Evolutionary conservation across 2,888 invertebrate genomes (phyloP).

Genomic region (Mactromeris polynyma): DNA sequence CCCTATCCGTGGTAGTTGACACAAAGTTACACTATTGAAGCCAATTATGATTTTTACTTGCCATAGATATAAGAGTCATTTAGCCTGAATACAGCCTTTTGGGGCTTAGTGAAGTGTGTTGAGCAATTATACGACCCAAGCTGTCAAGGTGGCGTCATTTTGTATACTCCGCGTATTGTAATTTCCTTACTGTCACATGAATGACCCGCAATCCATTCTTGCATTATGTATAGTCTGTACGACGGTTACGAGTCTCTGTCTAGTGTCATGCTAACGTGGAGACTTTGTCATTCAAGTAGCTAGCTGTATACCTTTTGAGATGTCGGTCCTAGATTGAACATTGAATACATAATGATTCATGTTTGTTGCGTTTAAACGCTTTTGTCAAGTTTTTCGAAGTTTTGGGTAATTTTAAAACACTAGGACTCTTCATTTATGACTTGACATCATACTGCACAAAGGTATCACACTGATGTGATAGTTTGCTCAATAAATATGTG

Average conservation of each 20-base stretch:
- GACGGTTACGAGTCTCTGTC: neutral
- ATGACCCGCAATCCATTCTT: neutral
- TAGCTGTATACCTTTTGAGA: neutral
- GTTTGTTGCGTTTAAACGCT: neutral
- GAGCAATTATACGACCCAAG: slow-evolving; percentile 16
- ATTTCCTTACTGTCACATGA: neutral
- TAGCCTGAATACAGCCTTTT: slow-evolving; percentile 15
- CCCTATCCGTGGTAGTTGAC: neutral
- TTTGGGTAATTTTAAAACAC: neutral
- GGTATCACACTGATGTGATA: neutral
- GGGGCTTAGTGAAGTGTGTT: slow-evolving; percentile 25
- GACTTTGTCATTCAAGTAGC: slow-evolving; percentile 12
- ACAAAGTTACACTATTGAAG: neutral
- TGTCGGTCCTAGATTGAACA: neutral
- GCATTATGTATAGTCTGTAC: neutral
- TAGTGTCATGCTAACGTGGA: slow-evolving; percentile 14
- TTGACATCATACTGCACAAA: neutral
- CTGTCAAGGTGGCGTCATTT: slow-evolving; percentile 37
- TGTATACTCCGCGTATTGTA: slow-evolving; percentile 7
- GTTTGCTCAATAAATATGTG: neutral
- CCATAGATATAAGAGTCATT: neutral
- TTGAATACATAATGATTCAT: neutral
- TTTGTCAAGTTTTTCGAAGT: neutral
- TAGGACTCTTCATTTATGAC: neutral
- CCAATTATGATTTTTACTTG: neutral